Evolutionary conservation across 2,888 invertebrate genomes (phyloP).

Genomic region (Diplazon laetatorius): DNA sequence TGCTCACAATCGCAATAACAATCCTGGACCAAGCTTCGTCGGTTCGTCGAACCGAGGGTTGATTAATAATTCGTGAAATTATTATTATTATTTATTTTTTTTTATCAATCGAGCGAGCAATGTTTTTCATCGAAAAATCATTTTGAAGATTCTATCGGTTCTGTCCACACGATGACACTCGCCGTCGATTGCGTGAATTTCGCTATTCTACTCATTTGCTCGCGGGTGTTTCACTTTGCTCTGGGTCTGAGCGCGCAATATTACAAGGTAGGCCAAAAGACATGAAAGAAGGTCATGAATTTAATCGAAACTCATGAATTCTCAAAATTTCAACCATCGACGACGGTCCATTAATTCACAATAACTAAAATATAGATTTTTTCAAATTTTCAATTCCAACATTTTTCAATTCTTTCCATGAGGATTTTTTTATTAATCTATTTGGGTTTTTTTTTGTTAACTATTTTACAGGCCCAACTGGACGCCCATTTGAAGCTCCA

Average conservation of each 20-base stretch:
- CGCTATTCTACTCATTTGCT: constrained; percentile 73
- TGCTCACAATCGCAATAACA: constrained; percentile 5
- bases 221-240: constrained; percentile 75
- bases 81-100: too few species aligned
- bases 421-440: constrained; percentile 9
- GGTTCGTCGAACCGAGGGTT: constrained; percentile 43
- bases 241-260: constrained; percentile 75
- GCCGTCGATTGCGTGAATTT: constrained; percentile 75
- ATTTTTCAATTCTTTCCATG: too few species aligned
- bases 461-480: constrained; percentile 76
- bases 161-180: constrained; percentile 71
- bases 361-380: too few species aligned
- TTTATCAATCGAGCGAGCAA: constrained; percentile 25
- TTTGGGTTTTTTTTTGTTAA: background rate
- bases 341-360: too few species aligned
- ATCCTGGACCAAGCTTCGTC: too few species aligned
- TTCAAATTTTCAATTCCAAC: too few species aligned
- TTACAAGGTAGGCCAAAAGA: constrained; percentile 69
- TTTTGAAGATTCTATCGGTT: constrained; percentile 50
- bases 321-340: too few species aligned
- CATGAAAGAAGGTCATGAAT: constrained; percentile 2
- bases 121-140: constrained; percentile 50
- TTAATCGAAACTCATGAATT: too few species aligned
- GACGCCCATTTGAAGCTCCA: constrained; percentile 80
- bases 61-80: constrained; percentile 44